Evolutionary conservation across 2,113 vertebrate genomes (phyloP), one percentile per base, ranked within the genome.

Genomic region (Eclectus roratus): DNA sequence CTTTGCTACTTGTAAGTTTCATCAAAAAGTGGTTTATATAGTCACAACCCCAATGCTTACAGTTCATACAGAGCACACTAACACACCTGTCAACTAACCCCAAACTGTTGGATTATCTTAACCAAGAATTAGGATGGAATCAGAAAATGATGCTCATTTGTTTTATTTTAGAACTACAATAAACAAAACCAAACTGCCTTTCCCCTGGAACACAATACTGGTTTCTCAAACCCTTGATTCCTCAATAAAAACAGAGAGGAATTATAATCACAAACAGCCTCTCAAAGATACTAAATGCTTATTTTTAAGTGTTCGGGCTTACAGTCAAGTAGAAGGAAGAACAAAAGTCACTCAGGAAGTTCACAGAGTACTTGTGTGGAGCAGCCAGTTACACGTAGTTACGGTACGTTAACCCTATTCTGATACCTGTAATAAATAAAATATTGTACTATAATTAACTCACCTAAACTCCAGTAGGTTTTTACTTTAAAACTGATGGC

Each of bases 311-410:
- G 11, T n/a, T 85, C 11, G 65, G 41, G 35, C 44, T 61, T 52
- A 73, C 11, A 39, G 35, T 15, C 2, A 2, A 71, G 56, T 17
- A 68, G 31, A 73, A 82, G 8, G 58, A 80, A 17, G 11, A 73
- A 52, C 6, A 31, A 1, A 56, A 69, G 21, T 17, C 7, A 69
- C 0, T 14, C 11, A 43, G 28, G n/a, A 46, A 3, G 0, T 61
- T 84, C 77, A 70, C 27, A 43, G 6, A 23, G 55, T 29, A 28
- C 47, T 41, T 41, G 16, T 20, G 25, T 33, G 76, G 72, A 85
- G 33, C 23, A 84, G 31, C 11, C n/a, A 39, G 37, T 76, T 52
- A 53, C 0, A 6, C 37, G n/a, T 6, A 68, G 24, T 68, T 87
- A 29, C 58, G 52, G n/a, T 17, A 24, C 2, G 4, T 21, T 49